Evolutionary conservation across 2,888 invertebrate genomes (phyloP), one percentile per base, ranked within the genome.

Genomic region (Ennomos quercinarius): DNA sequence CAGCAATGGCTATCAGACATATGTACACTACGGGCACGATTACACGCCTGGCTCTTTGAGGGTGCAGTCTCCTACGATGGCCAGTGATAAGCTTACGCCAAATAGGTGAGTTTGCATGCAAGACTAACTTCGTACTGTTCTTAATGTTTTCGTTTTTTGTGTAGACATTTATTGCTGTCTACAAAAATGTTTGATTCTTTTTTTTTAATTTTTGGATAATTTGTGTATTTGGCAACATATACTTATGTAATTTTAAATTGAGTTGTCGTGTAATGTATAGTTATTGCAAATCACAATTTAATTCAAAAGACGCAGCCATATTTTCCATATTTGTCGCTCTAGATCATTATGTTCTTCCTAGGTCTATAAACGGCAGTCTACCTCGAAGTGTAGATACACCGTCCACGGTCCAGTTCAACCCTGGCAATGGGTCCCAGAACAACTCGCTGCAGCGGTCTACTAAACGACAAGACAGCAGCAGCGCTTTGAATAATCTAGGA

Each of bases 21-120:
- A 97, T 83, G 97, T 97, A 46, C 98, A 98, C 84, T 98, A 97
- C 81, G 95, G 96, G 8, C 95, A 97, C 37, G 98, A 98, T 83
- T 98, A 98, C 86, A 97, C 96, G 75, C 98, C 98, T 2, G 97
- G 97, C 6, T 95, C 95, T 50, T 83, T 94, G 10, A 88, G 94
- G 46, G 93, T 94, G 13, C 91, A 93, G 61, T 94, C 94, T 1
- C 94, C 94, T 1, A 86, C 94, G 40, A 64, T 85, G n/a, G 83
- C 80, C 59, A 84, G 81, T 70, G 93, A 91, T 63, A 89, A 91
- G 68, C 77, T 90, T 8, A 91, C 90, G 0, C 90, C 91, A 35
- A 93, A 91, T 67, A 89, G 91, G 93, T 93, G 76, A 81, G 76
- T 48, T 38, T 47, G 35, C 11, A 12, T 36, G 11, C 35, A 12